Percentiles rank a stretch among this genome's conserved stretches.
Evolutionary conservation across 2,113 vertebrate species (phyloP).

Genomic region (Siphamia tubifer): DNA sequence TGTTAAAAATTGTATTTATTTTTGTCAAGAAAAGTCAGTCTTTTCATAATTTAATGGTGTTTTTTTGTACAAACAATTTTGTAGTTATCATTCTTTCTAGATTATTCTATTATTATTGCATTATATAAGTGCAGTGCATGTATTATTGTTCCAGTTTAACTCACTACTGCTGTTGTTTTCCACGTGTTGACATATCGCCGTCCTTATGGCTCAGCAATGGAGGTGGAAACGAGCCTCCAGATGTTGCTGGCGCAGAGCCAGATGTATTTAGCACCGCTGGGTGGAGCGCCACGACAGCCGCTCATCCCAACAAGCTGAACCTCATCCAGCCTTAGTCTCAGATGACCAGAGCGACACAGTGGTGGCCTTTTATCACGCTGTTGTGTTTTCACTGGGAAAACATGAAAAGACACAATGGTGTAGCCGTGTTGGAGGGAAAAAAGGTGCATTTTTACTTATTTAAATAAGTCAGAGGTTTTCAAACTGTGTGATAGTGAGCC

Average conservation of each 20-base stretch:
- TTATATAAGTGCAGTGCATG: too few species aligned
- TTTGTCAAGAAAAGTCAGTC: too few species aligned
- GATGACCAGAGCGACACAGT: neutral
- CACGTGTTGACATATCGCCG: slow-evolving; percentile 65
- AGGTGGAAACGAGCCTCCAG: slow-evolving; percentile 64
- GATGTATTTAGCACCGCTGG: slow-evolving; percentile 70
- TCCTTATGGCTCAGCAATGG: slow-evolving; percentile 62
- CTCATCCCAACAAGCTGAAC: slow-evolving; percentile 55
- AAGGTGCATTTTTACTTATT: neutral
- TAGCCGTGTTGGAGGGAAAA: neutral
- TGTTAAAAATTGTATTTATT: too few species aligned
- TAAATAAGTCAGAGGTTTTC: too few species aligned
- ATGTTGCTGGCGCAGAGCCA: slow-evolving; percentile 70
- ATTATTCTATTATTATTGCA: too few species aligned
- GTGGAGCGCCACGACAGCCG: slow-evolving; percentile 38
- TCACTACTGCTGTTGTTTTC: too few species aligned
- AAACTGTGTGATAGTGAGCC: too few species aligned
- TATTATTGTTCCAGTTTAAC: too few species aligned
- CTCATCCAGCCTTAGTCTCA: slow-evolving; percentile 16
- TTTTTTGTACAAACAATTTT: too few species aligned
- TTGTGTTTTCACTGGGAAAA: neutral
- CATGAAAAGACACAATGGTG: neutral
- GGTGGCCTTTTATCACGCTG: neutral
- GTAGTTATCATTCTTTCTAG: too few species aligned
- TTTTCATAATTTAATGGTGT: too few species aligned